Evolutionary conservation across 2,888 invertebrate genomes (phyloP).

Genomic region (Agriopis marginaria): DNA sequence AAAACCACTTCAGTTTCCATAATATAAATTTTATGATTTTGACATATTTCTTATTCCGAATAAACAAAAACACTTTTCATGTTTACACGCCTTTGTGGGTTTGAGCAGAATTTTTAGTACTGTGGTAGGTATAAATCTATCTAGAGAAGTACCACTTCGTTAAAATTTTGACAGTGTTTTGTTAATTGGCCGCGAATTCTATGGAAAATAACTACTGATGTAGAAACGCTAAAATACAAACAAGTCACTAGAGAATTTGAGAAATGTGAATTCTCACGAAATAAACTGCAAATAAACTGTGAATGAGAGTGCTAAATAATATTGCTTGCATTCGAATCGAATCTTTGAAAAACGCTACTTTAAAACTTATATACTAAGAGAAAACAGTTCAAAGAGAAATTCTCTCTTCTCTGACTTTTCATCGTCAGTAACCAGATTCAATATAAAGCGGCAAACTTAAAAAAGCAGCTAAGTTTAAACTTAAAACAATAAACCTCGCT

Average conservation of each 20-base stretch:
- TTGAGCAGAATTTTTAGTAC: conserved; percentile 1
- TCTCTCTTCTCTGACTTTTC: conserved; percentile 9
- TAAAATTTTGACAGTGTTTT: conserved; percentile 43
- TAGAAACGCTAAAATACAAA: conserved; percentile 39
- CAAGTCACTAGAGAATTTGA: conserved; percentile 31
- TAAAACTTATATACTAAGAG: not conserved
- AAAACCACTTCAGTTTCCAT: too few species aligned
- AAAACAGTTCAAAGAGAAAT: conserved; percentile 7
- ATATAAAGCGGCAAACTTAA: conserved; percentile 21
- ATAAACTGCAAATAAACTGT: not conserved
- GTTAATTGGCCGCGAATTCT: conserved; percentile 43
- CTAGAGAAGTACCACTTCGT: conserved; percentile 31
- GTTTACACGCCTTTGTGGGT: not conserved
- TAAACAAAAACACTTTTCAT: too few species aligned
- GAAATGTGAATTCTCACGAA: conserved; percentile 39
- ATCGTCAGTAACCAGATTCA: conserved; percentile 10
- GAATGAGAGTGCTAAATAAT: not conserved
- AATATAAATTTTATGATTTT: too few species aligned
- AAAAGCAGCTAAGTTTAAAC: conserved; percentile 26
- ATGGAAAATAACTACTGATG: conserved; percentile 42
- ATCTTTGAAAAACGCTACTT: not conserved
- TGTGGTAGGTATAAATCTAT: not conserved
- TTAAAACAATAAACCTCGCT: conserved; percentile 40
- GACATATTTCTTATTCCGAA: too few species aligned
- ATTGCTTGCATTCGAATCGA: not conserved